Evolutionary conservation across 2,888 invertebrate genomes (phyloP).

Genomic region (Ophioninae sp.): DNA sequence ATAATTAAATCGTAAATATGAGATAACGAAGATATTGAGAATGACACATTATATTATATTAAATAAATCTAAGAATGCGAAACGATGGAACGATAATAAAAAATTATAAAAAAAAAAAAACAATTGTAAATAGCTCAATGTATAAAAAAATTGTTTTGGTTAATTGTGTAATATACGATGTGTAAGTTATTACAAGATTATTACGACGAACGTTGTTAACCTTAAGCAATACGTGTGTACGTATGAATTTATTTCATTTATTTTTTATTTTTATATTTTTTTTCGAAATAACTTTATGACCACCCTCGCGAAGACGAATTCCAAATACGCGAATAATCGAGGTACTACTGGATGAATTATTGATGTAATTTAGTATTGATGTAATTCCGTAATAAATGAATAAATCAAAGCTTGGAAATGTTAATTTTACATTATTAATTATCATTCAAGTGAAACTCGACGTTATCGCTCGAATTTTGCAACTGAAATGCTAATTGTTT

Average conservation of each 20-base stretch:
- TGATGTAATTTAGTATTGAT: neutral
- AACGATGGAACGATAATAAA: constrained; percentile 43
- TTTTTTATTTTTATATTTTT: neutral
- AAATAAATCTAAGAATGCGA: constrained; percentile 30
- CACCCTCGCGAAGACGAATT: neutral
- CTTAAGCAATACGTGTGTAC: constrained; percentile 23
- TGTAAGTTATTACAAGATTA: constrained; percentile 56
- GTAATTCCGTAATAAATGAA: too few species aligned
- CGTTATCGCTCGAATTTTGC: too few species aligned
- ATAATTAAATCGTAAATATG: constrained; percentile 37
- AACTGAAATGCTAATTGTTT: too few species aligned
- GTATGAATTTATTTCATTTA: constrained; percentile 14
- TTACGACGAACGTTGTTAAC: constrained; percentile 27
- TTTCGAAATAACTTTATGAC: neutral
- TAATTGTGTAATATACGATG: constrained; percentile 70
- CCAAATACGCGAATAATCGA: constrained; percentile 5
- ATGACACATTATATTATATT: constrained; percentile 30
- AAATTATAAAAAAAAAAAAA: too few species aligned
- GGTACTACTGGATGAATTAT: neutral
- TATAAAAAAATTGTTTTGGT: constrained; percentile 74
- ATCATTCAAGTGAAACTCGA: too few species aligned
- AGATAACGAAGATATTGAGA: constrained; percentile 22
- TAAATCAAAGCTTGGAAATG: too few species aligned
- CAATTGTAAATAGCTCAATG: constrained; percentile 77
- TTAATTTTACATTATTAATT: too few species aligned